Evolutionary conservation across 35 echinoderm and acorn worm genomes (phyloP), one percentile per base, ranked within the genome.

Genomic region (Strongylocentrotus purpuratus): DNA sequence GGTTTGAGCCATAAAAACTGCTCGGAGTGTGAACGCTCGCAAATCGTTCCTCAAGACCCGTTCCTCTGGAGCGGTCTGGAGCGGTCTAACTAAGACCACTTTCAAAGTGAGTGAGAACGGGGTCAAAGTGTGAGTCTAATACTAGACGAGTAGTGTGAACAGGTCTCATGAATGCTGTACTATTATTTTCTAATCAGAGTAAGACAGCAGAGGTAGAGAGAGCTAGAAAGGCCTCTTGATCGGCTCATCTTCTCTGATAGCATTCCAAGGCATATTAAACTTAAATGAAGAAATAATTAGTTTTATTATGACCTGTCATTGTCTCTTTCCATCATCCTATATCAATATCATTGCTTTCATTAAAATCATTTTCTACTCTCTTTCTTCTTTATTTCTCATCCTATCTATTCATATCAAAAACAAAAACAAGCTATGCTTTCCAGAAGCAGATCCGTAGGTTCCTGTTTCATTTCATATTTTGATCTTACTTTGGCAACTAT

Each of bases 201-300:
- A 28, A 70, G 4, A 78, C n/a, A 78, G n/a, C 22, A 78, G 65
- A 78, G 65, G 65, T 78, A 78, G 65, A 78, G 22, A 50, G 48
- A n/a, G n/a, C n/a, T n/a, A n/a, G n/a, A 78, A 70, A n/a, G 65
- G 65, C 22, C 4, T 78, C 7, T 78, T 78, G 65, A 78, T 78
- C n/a, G 65, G 18, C 65, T 78, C 7, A 22, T 78, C 65, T 22
- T 78, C 18, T 78, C n/a, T 78, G 65, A 78, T 78, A 18, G 25
- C 65, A 78, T 78, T 28, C 20, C 25, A 78, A 25, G 65, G 65
- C 65, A 78, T 78, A n/a, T 78, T 22, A 7, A 8, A 28, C 20
- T 78, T 78, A 78, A 78, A 78, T 78, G 65, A 78, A 78, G 65
- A 78, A 78, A 78, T 78, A 78, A 78, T 78, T 78, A 78, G 65